Evolutionary conservation across 2,797 vertebrate species (phyloP), one percentile per base, ranked within the genome.

Genomic region (Gephyroberyx darwinii): DNA sequence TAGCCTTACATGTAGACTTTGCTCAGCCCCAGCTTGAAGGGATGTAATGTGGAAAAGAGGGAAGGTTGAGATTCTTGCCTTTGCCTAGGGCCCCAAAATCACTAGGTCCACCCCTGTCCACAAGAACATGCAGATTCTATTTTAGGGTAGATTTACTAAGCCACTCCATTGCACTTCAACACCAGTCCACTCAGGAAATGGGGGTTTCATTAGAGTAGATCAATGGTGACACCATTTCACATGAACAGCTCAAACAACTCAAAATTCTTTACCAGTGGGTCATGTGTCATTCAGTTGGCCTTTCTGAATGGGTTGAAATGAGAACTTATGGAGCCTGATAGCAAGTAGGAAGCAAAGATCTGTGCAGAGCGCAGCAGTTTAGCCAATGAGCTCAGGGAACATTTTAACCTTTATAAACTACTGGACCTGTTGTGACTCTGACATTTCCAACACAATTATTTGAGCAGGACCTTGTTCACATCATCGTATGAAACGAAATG

Each of bases 101-200:
- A 26, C 26, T 26, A 26, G 26, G 26, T 26, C 26, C 26, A 4
- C 26, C 26, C 26, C 61, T 65, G 19, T 77, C 59, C 70, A 74
- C 20, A 35, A 71, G 60, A 75, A 62, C 71, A 56, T 69, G 43
- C 68, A 55, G 60, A 58, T 86, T 64, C 75, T 67, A 33, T 33
- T 67, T 74, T 30, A 0, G 39, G 66, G 51, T 75, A 45, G 62
- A 76, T 65, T 84, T 52, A 22, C 51, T 78, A 69, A 83, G 30
- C 72, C 66, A 69, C 80, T 80, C 52, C 68, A 50, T 52, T 43
- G 54, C 64, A 54, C 78, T 83, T 86, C 64, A 88, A 82, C 74
- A 65, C 74, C 68, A 87, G 86, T 91, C 88, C 86, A 85, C 77
- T 90, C 66, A 75, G 73, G 74, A 87, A 83, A 80, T 48, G 14